A percentile compares a stretch with the other conserved stretches of the same genome.
Evolutionary conservation across 2,888 invertebrate genomes (phyloP).

Genomic region (Epistrophe grossulariae): DNA sequence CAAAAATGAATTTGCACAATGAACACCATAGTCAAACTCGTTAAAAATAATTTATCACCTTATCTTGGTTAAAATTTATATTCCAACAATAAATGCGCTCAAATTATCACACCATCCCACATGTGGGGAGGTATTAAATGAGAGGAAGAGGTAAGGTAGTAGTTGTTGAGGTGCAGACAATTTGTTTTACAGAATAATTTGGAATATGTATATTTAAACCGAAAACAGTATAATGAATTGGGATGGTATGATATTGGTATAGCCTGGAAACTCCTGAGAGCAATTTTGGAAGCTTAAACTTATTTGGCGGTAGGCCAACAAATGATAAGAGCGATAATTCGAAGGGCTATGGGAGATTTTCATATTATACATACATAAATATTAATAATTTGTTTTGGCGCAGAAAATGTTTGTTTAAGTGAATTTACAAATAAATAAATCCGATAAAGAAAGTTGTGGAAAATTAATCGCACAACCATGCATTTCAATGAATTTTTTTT

Average conservation of each 20-base stretch:
- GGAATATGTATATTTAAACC: neutral
- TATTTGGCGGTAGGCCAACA: constrained; percentile 16
- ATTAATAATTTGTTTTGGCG: constrained; percentile 40
- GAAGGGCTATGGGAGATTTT: constrained; percentile 18
- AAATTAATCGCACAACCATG: neutral
- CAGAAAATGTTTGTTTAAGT: constrained; percentile 32
- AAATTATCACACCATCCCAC: constrained; percentile 29
- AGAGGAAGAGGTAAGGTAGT: too few species aligned
- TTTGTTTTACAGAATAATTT: neutral
- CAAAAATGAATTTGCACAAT: constrained; percentile 12
- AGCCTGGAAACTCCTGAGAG: neutral
- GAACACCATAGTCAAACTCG: constrained; percentile 14
- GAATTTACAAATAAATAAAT: constrained; percentile 36
- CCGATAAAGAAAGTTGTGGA: neutral
- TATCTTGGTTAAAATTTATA: constrained; percentile 27
- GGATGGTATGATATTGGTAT: neutral
- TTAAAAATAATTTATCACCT: constrained; percentile 40
- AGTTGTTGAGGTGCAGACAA: neutral
- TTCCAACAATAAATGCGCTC: constrained; percentile 18
- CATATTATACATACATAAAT: too few species aligned
- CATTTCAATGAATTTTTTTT: neutral
- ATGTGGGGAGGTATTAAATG: too few species aligned
- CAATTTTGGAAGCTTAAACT: neutral
- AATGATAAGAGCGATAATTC: constrained; percentile 35
- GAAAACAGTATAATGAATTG: too few species aligned